Evolutionary conservation across 2,113 vertebrate genomes (phyloP).

Genomic region (Mormyrus iriodes): DNA sequence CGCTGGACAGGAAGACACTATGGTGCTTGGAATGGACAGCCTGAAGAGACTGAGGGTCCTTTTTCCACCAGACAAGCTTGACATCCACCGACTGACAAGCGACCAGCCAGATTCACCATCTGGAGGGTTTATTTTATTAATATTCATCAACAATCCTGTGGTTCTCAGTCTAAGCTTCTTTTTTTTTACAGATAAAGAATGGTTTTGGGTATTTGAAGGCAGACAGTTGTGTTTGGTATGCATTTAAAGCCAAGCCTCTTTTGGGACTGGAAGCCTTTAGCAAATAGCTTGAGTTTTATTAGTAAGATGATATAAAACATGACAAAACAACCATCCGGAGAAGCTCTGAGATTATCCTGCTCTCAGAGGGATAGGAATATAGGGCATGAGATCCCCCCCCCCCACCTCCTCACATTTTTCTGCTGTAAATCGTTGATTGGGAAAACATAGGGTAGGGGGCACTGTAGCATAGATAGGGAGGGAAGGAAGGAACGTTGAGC

Average conservation of each 20-base stretch:
- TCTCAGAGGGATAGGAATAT: constrained; percentile 66
- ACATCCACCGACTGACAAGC: constrained; percentile 53
- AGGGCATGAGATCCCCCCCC: constrained; percentile 50
- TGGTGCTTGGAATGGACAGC: background rate
- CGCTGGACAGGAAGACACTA: background rate
- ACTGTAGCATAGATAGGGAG: constrained; percentile 44
- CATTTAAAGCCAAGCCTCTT: constrained; percentile 57
- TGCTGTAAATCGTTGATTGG: constrained; percentile 29
- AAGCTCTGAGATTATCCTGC: constrained; percentile 61
- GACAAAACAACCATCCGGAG: constrained; percentile 64
- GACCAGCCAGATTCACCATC: constrained; percentile 61
- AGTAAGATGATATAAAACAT: constrained; percentile 71
- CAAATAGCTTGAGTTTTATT: constrained; percentile 63
- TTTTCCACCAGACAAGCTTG: constrained; percentile 54
- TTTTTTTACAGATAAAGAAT: constrained; percentile 39
- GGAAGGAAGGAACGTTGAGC: background rate
- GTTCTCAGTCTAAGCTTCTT: constrained; percentile 29
- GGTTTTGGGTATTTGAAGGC: constrained; percentile 20
- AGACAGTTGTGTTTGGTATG: constrained; percentile 34
- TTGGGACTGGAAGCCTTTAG: constrained; percentile 60
- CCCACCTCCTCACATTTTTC: background rate
- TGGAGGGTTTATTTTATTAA: constrained; percentile 51
- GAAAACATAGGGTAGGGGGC: constrained; percentile 56
- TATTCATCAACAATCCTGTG: constrained; percentile 38
- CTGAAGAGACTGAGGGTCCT: constrained; percentile 41